Evolutionary conservation across 2,113 vertebrate genomes (phyloP), one percentile per base, ranked within the genome.

Genomic region (Helogale parvula): DNA sequence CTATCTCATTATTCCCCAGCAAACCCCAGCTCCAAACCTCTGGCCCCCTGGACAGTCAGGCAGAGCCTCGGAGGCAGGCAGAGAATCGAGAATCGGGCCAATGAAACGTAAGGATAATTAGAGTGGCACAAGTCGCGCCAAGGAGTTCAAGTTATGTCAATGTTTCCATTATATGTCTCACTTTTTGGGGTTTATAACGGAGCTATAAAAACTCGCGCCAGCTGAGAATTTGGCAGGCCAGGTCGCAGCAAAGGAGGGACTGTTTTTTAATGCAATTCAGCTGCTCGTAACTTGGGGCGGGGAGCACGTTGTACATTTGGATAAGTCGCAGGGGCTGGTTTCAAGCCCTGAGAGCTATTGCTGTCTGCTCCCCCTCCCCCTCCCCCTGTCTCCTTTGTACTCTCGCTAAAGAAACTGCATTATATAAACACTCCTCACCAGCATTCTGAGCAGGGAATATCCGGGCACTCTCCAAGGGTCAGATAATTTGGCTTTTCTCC

Each of bases 111-210:
- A 90, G 97, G 74, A 96, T 97, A 97, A 97, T 12, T 2, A 83
- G 92, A 97, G 92, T 1, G 16, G 97, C 97, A 97, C 97, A 88
- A 95, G 97, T 82, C 63, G 52, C 98, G 98, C 96, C 63, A n/a
- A 96, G 97, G 97, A 98, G 98, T 91, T 97, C 94, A 96, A 97
- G 98, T 98, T 98, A 97, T 98, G 98, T 98, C 98, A 98, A 95
- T 98, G 97, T 99, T 99, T 99, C 98, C 98, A 98, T 96, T 98
- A 98, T 98, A 96, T 94, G 95, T 87, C 87, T 97, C 94, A 23
- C 12, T 97, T 98, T 97, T 94, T 84, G 79, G 98, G 97, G 98
- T 97, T 98, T 98, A 98, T 97, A 94, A 98, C 93, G 45, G 96
- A 98, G 96, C 98, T 98, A 95, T 98, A 98, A 98, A 98, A 98